phyloP scores from a whole-genome alignment of 2,888 invertebrate species.

The Zygaena filipendulae region DNA sequence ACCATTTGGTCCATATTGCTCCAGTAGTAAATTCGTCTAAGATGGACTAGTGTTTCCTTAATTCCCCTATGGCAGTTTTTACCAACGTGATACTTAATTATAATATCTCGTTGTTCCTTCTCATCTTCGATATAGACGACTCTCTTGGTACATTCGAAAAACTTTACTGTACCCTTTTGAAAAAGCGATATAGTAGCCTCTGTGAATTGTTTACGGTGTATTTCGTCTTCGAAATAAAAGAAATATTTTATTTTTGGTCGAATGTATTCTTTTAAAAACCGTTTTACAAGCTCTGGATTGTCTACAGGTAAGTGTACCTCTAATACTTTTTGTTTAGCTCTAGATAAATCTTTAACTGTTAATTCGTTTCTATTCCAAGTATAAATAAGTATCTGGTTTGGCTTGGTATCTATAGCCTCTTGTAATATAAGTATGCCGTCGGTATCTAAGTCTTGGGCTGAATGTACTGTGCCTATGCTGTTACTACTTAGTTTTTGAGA shows the following conservation, averaged over 20 bases:
- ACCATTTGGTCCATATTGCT: constrained; percentile 13
- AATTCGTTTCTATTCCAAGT: constrained; percentile 11
- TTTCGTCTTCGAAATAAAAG: too few species aligned
- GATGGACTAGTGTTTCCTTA: too few species aligned
- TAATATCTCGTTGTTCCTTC: constrained; percentile 8
- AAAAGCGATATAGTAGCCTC: constrained; percentile 12
- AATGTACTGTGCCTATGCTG: too few species aligned
- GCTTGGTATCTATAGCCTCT: constrained; percentile 12
- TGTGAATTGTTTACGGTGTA: constrained; percentile 10
- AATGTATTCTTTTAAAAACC: too few species aligned
- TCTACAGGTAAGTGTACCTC: constrained; percentile 8
- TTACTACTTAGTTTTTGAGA: too few species aligned
- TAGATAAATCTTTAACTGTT: constrained; percentile 6
- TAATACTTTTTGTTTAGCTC: constrained; percentile 7
- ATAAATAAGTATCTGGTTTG: constrained; percentile 17
- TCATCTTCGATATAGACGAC: constrained; percentile 9
- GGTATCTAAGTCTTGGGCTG: too few species aligned
- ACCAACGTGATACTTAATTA: constrained; percentile 9
- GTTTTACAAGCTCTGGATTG: constrained; percentile 10
- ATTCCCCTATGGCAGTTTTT: constrained; percentile 11
- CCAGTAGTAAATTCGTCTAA: constrained; percentile 11
- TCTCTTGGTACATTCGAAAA: constrained; percentile 19
- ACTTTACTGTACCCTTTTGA: constrained; percentile 14
- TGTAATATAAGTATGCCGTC: too few species aligned
- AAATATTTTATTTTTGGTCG: too few species aligned